A percentile compares a stretch with the other conserved stretches of the same genome.
phyloP scores from a whole-genome alignment of 2,888 invertebrate genomes.

The Dorcus parallelipipedus region DNA sequence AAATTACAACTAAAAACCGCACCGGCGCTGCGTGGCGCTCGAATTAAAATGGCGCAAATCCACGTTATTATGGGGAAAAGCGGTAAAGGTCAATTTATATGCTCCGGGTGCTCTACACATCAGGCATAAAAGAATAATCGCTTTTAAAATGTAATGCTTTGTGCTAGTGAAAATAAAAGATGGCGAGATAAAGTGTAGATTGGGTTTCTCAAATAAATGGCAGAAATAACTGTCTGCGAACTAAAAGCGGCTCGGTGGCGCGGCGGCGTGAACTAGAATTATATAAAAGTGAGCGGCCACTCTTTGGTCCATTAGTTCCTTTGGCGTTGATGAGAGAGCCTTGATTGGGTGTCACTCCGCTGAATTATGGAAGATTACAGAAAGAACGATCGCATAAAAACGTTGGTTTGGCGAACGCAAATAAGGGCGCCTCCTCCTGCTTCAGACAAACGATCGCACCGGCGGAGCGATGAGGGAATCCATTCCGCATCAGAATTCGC shows the following conservation, averaged over 20 bases:
- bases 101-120: slow-evolving; percentile 22
- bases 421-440: slow-evolving; percentile 39
- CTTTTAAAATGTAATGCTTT: slow-evolving; percentile 25
- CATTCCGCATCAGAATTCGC: slow-evolving; percentile 39
- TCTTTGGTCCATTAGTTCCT: slow-evolving; percentile 44
- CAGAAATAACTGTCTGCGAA: slow-evolving; percentile 33
- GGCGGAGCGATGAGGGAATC: slow-evolving; percentile 28
- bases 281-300: slow-evolving; percentile 29
- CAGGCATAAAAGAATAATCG: slow-evolving; percentile 28
- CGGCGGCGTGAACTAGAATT: slow-evolving; percentile 20
- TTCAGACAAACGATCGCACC: slow-evolving; percentile 35
- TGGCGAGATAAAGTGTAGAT: slow-evolving; percentile 33
- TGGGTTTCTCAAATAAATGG: slow-evolving; percentile 36
- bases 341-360: slow-evolving; percentile 38
- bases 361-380: slow-evolving; percentile 35
- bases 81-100: slow-evolving; percentile 23
- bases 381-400: slow-evolving; percentile 29
- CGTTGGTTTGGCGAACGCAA: slow-evolving; percentile 36
- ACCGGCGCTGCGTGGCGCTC: slow-evolving; percentile 21
- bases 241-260: slow-evolving; percentile 2
- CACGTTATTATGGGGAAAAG: slow-evolving; percentile 16
- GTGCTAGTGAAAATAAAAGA: slow-evolving; percentile 21
- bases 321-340: slow-evolving; percentile 32
- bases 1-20: slow-evolving; percentile 27
- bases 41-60: slow-evolving; percentile 17